Evolutionary conservation across 2,888 invertebrate species (phyloP), one percentile per base, ranked within the genome.

Genomic region (Clunio marinus): DNA sequence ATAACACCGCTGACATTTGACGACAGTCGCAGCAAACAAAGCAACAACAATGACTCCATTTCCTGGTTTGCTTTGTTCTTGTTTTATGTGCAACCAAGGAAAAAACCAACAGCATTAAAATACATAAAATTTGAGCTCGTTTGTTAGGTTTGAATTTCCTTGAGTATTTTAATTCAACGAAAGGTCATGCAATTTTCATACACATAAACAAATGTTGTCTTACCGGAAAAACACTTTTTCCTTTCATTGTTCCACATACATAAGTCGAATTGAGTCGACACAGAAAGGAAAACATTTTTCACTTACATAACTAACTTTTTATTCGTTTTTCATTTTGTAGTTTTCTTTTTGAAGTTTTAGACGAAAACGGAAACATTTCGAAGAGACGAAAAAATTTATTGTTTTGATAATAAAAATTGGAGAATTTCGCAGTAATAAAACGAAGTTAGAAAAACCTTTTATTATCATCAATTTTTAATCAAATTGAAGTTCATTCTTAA

Each of bases 41-140:
- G 41, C 10, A 15, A 8, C 41, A 8, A 51, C 8, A 22, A 51
- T 8, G 57, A 24, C 25, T 25, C 13, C 57, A 57, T 57, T 57
- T 57, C 57, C 57, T 57, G 10, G 27, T 57, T 57, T 57, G 25
- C 25, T 57, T 57, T 57, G 57, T 57, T 57, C 27, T 57, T 57
- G 57, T 57, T 57, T 57, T 57, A 57, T 57, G 57, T 27, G 57
- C 57, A 57, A 25, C 57, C 27, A 22, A 57, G 57, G 45, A 22
- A 51, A 51, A 57, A 57, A 57, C n/a, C 57, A 57, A 57, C 25
- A 22, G 20, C 51, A 51, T 51, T 22, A 57, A 57, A 57, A n/a
- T 24, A 25, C 57, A 57, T 27, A 27, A 57, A 57, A 57, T 8
- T 57, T 20, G 17, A 27, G 57, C 27, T 57, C 27, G 25, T 57